Conservation (phyloP, 1,140 invertebrate genomes). For the Cheumatopsyche charites region DNA sequence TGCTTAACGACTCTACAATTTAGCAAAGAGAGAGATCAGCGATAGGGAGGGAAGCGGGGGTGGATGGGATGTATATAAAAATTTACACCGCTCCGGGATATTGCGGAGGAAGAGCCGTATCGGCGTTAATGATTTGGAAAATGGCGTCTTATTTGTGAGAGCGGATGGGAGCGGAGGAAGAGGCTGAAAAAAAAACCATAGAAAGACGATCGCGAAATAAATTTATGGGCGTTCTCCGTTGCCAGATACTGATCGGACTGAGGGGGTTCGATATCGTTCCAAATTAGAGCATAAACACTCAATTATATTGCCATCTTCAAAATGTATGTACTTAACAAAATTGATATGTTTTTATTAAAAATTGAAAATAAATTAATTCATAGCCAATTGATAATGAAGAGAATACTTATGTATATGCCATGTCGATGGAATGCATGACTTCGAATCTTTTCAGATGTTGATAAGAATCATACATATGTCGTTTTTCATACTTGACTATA, state of each 20-base stretch:
- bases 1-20: constrained; percentile 46
- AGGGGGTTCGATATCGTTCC: not conserved
- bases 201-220: constrained; percentile 19
- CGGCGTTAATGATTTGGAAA: constrained; percentile 64
- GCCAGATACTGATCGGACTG: not conserved
- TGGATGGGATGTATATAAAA: constrained; percentile 44
- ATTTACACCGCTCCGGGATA: constrained; percentile 43
- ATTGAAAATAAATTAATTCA: too few species aligned
- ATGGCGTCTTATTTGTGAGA: constrained; percentile 62
- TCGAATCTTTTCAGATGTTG: too few species aligned
- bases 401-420: too few species aligned
- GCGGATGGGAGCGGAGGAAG: constrained; percentile 60
- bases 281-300: constrained; percentile 7
- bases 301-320: not conserved
- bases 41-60: not conserved
- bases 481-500: too few species aligned
- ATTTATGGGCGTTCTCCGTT: constrained; percentile 14
- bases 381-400: too few species aligned
- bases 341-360: too few species aligned
- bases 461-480: too few species aligned
- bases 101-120: constrained; percentile 43
- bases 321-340: too few species aligned
- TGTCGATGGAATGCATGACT: too few species aligned
- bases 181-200: constrained; percentile 48
- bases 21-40: constrained; percentile 47